Percentiles rank a stretch among this genome's conserved stretches.
These are phyloP conservation scores for Ctenopoma kingsleyae DNA, from an alignment of 2,797 vertebrate genomes.

Conservation along the genomic window DNA sequence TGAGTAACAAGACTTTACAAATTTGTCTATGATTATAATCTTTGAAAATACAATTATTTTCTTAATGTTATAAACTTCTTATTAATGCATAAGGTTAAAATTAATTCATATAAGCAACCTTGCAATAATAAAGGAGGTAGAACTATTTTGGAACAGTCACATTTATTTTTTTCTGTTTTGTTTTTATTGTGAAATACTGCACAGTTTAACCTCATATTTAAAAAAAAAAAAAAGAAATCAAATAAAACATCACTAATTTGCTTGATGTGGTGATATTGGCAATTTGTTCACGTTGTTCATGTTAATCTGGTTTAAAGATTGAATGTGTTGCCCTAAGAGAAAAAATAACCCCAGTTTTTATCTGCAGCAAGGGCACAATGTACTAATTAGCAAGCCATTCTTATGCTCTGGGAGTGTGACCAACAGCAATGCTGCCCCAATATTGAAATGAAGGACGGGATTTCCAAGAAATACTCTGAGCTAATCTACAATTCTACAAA, in stretches of 20 bases:
- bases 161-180: background rate
- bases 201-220: background rate
- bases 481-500: slow-evolving; percentile 61
- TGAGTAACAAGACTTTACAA: slow-evolving; percentile 1
- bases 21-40: slow-evolving; percentile 2
- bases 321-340: background rate
- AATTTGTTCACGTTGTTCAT: background rate
- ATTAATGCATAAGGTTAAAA: background rate
- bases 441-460: slow-evolving; percentile 41
- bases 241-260: background rate
- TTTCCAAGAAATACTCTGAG: slow-evolving; percentile 41
- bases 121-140: background rate
- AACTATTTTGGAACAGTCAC: background rate
- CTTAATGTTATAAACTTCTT: background rate
- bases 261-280: background rate
- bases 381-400: slow-evolving; percentile 9
- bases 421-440: slow-evolving; percentile 29
- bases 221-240: too few species aligned
- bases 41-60: background rate
- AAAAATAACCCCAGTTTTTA: slow-evolving; percentile 3
- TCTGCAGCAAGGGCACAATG: background rate
- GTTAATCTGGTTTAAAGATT: background rate
- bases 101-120: background rate
- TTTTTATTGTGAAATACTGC: background rate
- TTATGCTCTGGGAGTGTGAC: slow-evolving; percentile 28